Conservation (phyloP, 2,797 vertebrate genomes). For the Arctocebus calabarensis region DNA sequence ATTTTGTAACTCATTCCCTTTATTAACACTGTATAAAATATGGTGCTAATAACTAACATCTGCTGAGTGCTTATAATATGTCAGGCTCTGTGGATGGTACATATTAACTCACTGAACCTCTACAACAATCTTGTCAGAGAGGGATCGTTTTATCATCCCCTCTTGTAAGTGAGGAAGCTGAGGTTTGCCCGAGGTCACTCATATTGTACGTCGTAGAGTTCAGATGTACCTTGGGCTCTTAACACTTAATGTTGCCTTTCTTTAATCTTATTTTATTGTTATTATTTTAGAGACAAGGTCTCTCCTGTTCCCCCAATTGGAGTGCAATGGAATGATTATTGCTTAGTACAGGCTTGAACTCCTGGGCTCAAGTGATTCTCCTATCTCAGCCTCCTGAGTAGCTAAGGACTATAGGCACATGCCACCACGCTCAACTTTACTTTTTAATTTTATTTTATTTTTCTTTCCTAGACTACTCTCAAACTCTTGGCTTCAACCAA, state of each 20-base stretch:
- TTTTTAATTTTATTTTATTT: background rate
- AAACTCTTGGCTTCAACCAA: background rate
- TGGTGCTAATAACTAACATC: background rate
- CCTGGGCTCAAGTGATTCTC: too few species aligned
- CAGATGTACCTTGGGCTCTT: background rate
- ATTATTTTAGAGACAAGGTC: too few species aligned
- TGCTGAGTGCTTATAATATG: background rate
- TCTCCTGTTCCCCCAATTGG: too few species aligned
- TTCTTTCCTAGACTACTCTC: background rate
- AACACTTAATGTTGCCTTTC: background rate
- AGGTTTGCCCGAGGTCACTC: background rate
- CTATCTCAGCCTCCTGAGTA: too few species aligned
- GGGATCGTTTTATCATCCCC: background rate
- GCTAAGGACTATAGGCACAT: too few species aligned
- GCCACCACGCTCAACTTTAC: background rate
- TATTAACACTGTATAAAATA: background rate
- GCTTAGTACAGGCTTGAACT: too few species aligned
- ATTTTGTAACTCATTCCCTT: conserved; percentile 49
- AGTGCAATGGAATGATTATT: too few species aligned
- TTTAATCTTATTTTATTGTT: background rate
- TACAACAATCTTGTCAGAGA: background rate
- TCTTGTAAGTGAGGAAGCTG: background rate
- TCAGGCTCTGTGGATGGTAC: background rate
- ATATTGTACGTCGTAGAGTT: background rate
- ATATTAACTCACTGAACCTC: background rate